Base-by-base conservation (phyloP, 2,113 vertebrate species). In the Turnix velox region DNA sequence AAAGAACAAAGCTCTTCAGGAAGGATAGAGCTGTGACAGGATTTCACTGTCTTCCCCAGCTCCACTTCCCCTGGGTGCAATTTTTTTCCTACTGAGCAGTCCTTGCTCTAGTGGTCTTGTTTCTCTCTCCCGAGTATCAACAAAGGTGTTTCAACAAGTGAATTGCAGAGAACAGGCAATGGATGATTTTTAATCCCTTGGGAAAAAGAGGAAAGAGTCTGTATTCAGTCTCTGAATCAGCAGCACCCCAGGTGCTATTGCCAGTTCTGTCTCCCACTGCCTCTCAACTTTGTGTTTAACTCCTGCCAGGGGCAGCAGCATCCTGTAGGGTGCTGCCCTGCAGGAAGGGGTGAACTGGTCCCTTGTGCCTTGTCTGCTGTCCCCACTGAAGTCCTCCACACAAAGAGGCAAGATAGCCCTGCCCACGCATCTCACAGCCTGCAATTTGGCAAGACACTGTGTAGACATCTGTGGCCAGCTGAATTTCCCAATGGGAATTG, bases 341-440 rank as follows among this genome's bases (percentile, higher is more conserved):
- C 23, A 19, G 55, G 35, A 72, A 33, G n/a, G 40, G 16, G 9
- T 19, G 18, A 79, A 40, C 40, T 9, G 27, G 37, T 31, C 52
- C 22, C 27, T 20, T 80, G 9, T 2, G 4, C 51, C 1, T 0
- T 1, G 2, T 11, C 33, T 57, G 18, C 37, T 45, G 37, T 43
- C 18, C 12, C 31, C 2, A 0, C 18, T 31, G 49, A 17, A 5
- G 6, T 4, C 79, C 19, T 76, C 13, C 9, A 7, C 31, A 16
- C 8, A 4, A 3, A 14, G 33, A 68, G 31, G 30, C 40, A 39
- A 57, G 40, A n/a, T 28, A 48, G 23, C 23, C 18, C 42, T 78
- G n/a, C 30, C 14, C 30, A 46, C 20, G 39, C 19, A 16, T 57
- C 63, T 72, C 59, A 22, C 24, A 90, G 27, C n/a, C 55, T 71